A percentile compares a stretch with the other conserved stretches of the same genome.
Conservation (phyloP, 2,888 invertebrate species). For the Drosophila engyochracea region DNA sequence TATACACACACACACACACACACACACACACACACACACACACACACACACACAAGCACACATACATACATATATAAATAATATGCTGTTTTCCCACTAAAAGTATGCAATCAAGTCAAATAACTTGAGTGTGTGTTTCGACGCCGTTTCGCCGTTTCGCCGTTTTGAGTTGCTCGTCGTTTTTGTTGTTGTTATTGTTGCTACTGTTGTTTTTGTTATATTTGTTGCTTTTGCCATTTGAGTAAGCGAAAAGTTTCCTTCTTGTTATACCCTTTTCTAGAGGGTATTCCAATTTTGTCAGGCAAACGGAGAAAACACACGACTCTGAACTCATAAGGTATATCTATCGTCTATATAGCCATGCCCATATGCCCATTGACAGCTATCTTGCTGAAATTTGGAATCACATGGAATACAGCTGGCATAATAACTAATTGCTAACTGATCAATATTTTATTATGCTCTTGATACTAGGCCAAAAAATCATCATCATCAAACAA, state of each 20-base stretch:
- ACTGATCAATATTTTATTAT: background rate
- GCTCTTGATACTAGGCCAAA: background rate
- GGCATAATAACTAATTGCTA: background rate
- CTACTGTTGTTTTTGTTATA: conserved; percentile 1
- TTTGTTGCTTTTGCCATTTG: conserved; percentile 39
- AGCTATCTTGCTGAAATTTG: background rate
- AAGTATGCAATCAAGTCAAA: conserved; percentile 75
- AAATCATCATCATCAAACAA: background rate
- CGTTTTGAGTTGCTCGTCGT: conserved; percentile 10
- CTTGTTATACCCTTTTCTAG: background rate
- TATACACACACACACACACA: background rate
- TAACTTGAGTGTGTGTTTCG: conserved; percentile 55
- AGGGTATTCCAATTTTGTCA: background rate
- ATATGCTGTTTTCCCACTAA: conserved; percentile 65
- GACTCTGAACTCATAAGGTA: background rate
- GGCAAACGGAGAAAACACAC: background rate
- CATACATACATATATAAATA: conserved; percentile 30
- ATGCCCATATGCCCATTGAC: background rate
- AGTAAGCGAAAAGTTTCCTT: conserved; percentile 45
- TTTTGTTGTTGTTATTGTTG: conserved; percentile 7
- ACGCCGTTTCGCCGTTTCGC: conserved; percentile 39
- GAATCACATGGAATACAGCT: background rate
- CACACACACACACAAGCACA: background rate
- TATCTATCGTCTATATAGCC: background rate
- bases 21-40: background rate